Percentiles rank a stretch among this genome's conserved stretches.
phyloP scores from a whole-genome alignment of 2,888 invertebrate genomes.

The Tenthredo distinguenda region DNA sequence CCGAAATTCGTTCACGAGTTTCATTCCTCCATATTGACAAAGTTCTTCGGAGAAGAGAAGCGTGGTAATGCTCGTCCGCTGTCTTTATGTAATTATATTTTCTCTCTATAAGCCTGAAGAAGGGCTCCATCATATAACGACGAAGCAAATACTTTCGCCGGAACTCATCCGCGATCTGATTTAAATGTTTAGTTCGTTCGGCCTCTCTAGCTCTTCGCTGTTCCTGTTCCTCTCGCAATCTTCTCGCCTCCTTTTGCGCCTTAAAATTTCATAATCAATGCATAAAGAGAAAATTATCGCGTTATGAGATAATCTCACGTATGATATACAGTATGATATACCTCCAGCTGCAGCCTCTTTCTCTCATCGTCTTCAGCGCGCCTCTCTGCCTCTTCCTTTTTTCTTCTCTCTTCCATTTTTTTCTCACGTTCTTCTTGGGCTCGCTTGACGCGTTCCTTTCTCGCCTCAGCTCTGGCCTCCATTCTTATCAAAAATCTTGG shows the following conservation, averaged over 20 bases:
- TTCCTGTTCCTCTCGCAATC: slow-evolving; percentile 69
- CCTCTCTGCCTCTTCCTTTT: slow-evolving; percentile 72
- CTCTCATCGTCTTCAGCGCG: slow-evolving; percentile 76
- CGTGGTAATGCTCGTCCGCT: slow-evolving; percentile 81
- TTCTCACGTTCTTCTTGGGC: slow-evolving; percentile 73
- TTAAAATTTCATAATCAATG: slow-evolving; percentile 54
- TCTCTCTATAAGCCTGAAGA: slow-evolving; percentile 65
- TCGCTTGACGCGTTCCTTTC: slow-evolving; percentile 78
- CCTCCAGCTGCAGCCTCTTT: slow-evolving; percentile 77
- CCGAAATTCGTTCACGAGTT: slow-evolving; percentile 59
- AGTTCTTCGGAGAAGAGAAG: slow-evolving; percentile 78
- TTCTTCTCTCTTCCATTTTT: slow-evolving; percentile 77
- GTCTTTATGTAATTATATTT: slow-evolving; percentile 68
- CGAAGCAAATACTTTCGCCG: slow-evolving; percentile 68
- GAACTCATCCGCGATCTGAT: slow-evolving; percentile 67
- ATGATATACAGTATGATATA: slow-evolving; percentile 54
- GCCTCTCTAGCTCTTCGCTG: slow-evolving; percentile 63
- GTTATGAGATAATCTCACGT: background rate
- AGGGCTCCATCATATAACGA: slow-evolving; percentile 67
- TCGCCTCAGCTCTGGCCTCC: slow-evolving; percentile 86
- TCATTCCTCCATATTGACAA: slow-evolving; percentile 80
- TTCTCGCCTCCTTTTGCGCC: slow-evolving; percentile 69
- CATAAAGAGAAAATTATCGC: background rate
- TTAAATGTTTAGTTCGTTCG: slow-evolving; percentile 64
- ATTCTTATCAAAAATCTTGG: slow-evolving; percentile 87